Base-by-base conservation (phyloP, 2,113 vertebrate genomes). In the Strix uralensis region DNA sequence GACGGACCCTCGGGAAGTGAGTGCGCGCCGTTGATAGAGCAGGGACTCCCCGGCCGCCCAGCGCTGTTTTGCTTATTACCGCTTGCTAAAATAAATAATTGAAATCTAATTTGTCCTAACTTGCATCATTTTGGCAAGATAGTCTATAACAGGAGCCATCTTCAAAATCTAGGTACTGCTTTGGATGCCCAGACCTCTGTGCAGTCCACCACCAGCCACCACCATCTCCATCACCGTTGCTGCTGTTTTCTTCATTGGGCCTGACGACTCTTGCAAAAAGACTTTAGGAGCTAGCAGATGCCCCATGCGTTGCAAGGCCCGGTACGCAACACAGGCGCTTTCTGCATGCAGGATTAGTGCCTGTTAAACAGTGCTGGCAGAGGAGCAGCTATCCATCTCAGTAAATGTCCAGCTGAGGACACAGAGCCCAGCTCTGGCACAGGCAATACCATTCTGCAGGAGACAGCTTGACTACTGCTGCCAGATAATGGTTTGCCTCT, bases 391-490 rank as follows among this genome's bases (percentile, higher is more conserved):
- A 9, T 46, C 26, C 46, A 20, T 19, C 65, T 36, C 69, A 17
- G 51, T 29, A 22, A 75, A 32, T 9, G 71, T 80, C 86, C 58
- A 73, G 19, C 25, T 79, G 82, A 83, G 83, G 58, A 65, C 32
- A 74, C 38, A 47, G 19, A 85, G 57, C 75, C 52, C 27, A 26
- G 81, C 65, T 38, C 61, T 91, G 52, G 74, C 91, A 80, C 51
- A 26, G 25, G n/a, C 82, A 87, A 5, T 2, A 4, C 78, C 16
- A 10, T 74, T 63, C 90, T 73, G 90, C 26, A 66, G 81, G 34
- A 27, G 61, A n/a, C 74, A 92, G 91, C 66, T 90, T 47, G 66
- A 61, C 23, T 75, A 38, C 65, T 67, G 78, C 92, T 89, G 81
- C 79, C 86, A 92, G 63, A 4, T 17, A 17, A 62, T 5, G 30